A percentile compares a stretch with the other conserved stretches of the same genome.
These are phyloP conservation scores for Tupaia chinensis DNA, from an alignment of 2,113 vertebrate species.

Conservation along the genomic window DNA sequence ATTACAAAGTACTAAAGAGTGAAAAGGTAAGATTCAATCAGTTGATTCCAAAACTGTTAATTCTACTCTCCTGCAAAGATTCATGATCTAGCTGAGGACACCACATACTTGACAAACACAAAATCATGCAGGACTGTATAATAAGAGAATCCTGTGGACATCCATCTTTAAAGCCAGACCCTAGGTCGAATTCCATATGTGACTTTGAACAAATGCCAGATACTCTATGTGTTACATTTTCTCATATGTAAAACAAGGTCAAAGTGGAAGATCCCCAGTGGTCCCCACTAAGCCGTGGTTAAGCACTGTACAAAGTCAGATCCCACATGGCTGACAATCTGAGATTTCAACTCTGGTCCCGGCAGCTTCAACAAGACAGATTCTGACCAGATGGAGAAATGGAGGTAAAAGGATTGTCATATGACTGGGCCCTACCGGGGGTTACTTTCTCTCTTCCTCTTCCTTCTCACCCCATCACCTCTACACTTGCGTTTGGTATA, in stretches of 20 bases:
- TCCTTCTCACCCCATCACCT: too few species aligned
- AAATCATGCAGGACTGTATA: neutral
- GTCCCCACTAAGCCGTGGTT: neutral
- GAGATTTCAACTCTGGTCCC: too few species aligned
- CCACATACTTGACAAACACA: neutral
- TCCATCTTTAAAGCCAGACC: neutral
- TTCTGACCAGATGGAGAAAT: too few species aligned
- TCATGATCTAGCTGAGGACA: neutral
- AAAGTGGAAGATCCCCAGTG: neutral
- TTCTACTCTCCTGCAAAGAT: neutral
- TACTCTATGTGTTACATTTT: neutral
- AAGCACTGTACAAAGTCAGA: too few species aligned
- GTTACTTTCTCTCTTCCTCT: too few species aligned
- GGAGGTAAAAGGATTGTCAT: too few species aligned
- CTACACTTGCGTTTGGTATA: too few species aligned
- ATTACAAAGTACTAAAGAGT: neutral
- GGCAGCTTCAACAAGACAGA: too few species aligned
- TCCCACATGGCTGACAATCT: too few species aligned
- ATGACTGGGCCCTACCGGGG: too few species aligned
- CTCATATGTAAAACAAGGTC: slow-evolving; percentile 21
- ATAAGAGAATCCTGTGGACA: neutral
- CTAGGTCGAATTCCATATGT: neutral
- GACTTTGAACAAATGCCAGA: neutral
- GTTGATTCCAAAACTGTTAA: neutral
- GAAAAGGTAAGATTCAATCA: neutral